Evolutionary conservation across 2,888 invertebrate species (phyloP), one percentile per base, ranked within the genome.

Genomic region (Fragum whitleyi): DNA sequence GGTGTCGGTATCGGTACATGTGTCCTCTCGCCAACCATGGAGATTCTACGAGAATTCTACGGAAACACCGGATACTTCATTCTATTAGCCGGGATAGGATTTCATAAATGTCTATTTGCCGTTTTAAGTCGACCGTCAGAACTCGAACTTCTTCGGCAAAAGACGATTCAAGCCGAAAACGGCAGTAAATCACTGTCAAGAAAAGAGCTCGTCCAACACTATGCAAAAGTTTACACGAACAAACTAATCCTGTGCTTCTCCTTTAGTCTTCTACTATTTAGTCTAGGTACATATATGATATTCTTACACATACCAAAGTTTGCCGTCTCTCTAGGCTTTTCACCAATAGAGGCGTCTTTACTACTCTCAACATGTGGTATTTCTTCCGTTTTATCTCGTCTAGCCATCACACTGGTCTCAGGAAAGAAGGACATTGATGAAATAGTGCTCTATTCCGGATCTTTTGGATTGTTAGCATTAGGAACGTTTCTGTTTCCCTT

Each of bases 1-100:
- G 87, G 87, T 42, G 75, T 80, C 9, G 88, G 87, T 1, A 69
- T 88, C 7, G 88, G 86, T 19, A 79, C 84, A n/a, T 86, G 86
- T 32, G 61, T 86, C 32, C 61, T 88, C 3, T 77, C 87, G 5
- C 87, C 87, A 5, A n/a, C 82, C n/a, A 75, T 86, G 77, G 83
- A 82, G 26, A 36, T 77, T 7, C 21, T 85, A 16, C 81, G 83
- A 14, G 82, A 83, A 14, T 74, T 69, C 39, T 88, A 85, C 29
- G 81, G 85, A 51, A 85, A 82, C 42, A 65, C 71, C 3, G 88
- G 88, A 1, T 79, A 81, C 61, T 87, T 85, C 39, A 78, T 88
- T 0, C 80, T 86, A 14, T 55, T 86, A 2, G 81, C 83, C 19
- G 88, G 87, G 11, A 77, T 88, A n/a, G 77, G 84, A 11, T 74